Evolutionary conservation across 2,888 invertebrate genomes (phyloP).

Genomic region (Eutolmus rufibarbis): DNA sequence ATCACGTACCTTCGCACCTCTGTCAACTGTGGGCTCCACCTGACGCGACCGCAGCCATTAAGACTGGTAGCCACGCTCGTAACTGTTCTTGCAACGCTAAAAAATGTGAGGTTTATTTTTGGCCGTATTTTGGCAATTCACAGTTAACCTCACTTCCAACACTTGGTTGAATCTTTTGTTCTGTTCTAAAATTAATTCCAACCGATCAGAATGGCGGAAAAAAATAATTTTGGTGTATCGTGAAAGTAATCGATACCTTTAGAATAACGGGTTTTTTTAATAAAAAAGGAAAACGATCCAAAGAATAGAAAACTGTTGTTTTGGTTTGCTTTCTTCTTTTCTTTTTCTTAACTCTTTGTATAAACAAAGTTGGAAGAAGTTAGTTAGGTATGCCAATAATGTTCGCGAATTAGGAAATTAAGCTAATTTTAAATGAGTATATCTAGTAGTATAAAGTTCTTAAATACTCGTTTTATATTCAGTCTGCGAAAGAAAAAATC

Average conservation of each 20-base stretch:
- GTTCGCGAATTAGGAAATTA: neutral
- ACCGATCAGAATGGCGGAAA: neutral
- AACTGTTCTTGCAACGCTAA: slow-evolving; percentile 18
- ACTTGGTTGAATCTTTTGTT: neutral
- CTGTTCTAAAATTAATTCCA: neutral
- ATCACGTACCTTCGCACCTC: slow-evolving; percentile 6
- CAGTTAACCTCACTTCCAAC: neutral
- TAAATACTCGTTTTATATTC: neutral
- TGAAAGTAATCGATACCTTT: slow-evolving; percentile 3
- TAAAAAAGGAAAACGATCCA: neutral
- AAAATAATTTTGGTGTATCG: neutral
- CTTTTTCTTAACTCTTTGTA: neutral
- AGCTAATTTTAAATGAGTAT: neutral
- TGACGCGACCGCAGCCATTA: neutral
- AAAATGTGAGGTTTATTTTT: neutral
- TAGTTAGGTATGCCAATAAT: neutral
- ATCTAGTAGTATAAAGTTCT: neutral
- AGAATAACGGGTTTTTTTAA: neutral
- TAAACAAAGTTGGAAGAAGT: neutral
- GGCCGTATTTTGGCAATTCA: neutral
- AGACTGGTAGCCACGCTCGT: neutral
- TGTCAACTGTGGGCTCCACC: neutral
- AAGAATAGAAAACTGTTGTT: neutral
- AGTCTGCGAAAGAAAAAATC: too few species aligned
- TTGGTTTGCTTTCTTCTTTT: too few species aligned